A percentile compares a stretch with the other conserved stretches of the same genome.
phyloP scores from a whole-genome alignment of 1,140 invertebrate genomes.

The fruit fly (Drosophila melanogaster) region DNA sequence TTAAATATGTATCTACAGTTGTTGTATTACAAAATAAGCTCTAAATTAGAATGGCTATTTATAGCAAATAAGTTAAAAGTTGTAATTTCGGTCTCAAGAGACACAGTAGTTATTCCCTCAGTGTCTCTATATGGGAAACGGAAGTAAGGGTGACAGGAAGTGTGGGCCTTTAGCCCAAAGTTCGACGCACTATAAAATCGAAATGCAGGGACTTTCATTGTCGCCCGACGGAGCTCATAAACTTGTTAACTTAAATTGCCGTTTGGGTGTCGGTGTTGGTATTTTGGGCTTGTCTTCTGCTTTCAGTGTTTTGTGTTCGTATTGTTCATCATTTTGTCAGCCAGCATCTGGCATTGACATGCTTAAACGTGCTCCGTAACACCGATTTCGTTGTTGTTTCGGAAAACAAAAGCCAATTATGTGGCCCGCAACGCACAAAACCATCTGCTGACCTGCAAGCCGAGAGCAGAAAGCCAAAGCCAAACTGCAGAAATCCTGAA shows the following conservation, averaged over 20 bases:
- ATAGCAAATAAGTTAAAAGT: neutral
- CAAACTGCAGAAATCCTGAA: constrained; percentile 14
- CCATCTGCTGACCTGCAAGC: constrained; percentile 20
- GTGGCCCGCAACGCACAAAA: constrained; percentile 21
- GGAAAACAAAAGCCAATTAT: constrained; percentile 57
- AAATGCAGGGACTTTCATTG: constrained; percentile 53
- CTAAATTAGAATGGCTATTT: neutral
- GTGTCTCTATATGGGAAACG: constrained; percentile 13
- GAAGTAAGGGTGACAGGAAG: constrained; percentile 10
- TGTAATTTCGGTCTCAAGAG: neutral
- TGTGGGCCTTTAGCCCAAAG: neutral
- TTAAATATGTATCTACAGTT: no score
- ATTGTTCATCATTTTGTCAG: constrained; percentile 70
- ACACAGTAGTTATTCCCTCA: neutral
- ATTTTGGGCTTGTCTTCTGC: constrained; percentile 18
- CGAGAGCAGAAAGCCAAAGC: constrained; percentile 10
- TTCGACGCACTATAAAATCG: constrained; percentile 48
- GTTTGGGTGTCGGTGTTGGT: constrained; percentile 38
- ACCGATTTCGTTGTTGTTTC: constrained; percentile 19
- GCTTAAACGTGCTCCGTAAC: constrained; percentile 57
- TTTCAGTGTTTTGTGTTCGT: constrained; percentile 27
- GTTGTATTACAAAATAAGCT: no score
- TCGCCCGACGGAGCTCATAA: constrained; percentile 56
- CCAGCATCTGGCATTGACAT: constrained; percentile 57
- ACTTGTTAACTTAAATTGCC: constrained; percentile 72